Base-by-base conservation (phyloP, 2,113 vertebrate species). In the Semnornis frantzii region DNA sequence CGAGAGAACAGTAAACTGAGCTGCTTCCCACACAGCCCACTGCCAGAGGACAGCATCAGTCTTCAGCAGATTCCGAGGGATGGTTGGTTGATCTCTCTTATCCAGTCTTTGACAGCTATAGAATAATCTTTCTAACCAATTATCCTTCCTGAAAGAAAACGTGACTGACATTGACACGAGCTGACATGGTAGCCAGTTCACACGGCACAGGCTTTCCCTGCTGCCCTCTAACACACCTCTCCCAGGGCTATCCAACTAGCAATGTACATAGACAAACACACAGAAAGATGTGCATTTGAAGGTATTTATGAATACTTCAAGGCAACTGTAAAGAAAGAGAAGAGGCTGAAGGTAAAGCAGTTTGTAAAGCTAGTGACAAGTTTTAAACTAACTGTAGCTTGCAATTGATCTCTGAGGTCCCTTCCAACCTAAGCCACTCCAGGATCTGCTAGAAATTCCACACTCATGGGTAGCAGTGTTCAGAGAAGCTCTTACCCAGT, bases 21-120 rank as follows among this genome's bases (percentile, higher is more conserved):
- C 99, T 7, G 99, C 99, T 96, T 99, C 99, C 99, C 99, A 99
- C 34, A 99, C 98, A 17, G 99, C 99, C 99, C 99, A 99, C n/a
- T 99, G 99, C 99, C 99, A 99, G 28, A 99, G 98, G 62, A 99
- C 98, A 11, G 98, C 99, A 94, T 99, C 99, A 0, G 98, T 99
- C 97, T 99, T 99, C 72, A 99, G 68, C 50, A 99, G 97, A 23
- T 98, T 98, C 18, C 98, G 98, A 12, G 99, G 98, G 94, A 99
- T 98, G 30, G 98, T 92, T 81, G 87, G 97, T 31, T 95, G 97
- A 31, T 99, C 99, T 23, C 98, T 98, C 82, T 99, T 99, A 93
- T 99, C 99, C 18, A 99, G 96, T 27, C 99, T 98, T 91, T 99
- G 99, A 96, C 99, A 99, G 97, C 99, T 99, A 94, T 98, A 98